A percentile compares a stretch with the other conserved stretches of the same genome.
These are phyloP conservation scores for Acronicta alni DNA, from an alignment of 2,888 invertebrate species.

Conservation along the genomic window DNA sequence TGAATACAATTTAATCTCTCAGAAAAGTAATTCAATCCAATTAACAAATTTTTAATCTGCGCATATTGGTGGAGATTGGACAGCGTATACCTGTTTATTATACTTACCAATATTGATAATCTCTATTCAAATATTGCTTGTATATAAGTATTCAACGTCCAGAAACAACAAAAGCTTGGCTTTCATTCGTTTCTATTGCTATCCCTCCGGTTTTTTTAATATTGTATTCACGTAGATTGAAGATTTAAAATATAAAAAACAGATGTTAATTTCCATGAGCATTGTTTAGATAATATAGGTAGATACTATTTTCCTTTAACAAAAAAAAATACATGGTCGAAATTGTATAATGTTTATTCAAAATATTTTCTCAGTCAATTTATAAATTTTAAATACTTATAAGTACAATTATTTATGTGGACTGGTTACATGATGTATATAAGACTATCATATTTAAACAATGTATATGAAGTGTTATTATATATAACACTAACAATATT, in stretches of 20 bases:
- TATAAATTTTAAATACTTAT: constrained; percentile 16
- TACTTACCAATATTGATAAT: constrained; percentile 39
- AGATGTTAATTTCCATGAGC: constrained; percentile 19
- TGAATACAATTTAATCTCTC: too few relatives aligned
- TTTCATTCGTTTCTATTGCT: constrained; percentile 23
- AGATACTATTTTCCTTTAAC: too few relatives aligned
- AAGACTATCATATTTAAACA: neutral
- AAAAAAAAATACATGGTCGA: neutral
- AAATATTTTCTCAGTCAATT: constrained; percentile 41
- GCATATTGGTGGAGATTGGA: constrained; percentile 1
- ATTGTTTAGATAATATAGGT: constrained; percentile 1
- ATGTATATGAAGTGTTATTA: neutral
- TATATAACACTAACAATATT: constrained; percentile 2
- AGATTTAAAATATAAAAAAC: constrained; percentile 41
- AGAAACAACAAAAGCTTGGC: constrained; percentile 36
- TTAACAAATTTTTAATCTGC: neutral
- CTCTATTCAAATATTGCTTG: constrained; percentile 30
- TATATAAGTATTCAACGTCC: constrained; percentile 23
- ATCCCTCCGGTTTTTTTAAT: constrained; percentile 30
- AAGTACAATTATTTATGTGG: constrained; percentile 42
- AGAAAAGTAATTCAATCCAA: too few relatives aligned
- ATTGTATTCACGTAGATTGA: constrained; percentile 30
- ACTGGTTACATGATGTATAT: constrained; percentile 26
- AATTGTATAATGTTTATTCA: constrained; percentile 15
- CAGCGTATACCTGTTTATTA: constrained; percentile 8